phyloP scores from a whole-genome alignment of 2,888 invertebrate species.

The Yponomeuta cagnagella region DNA sequence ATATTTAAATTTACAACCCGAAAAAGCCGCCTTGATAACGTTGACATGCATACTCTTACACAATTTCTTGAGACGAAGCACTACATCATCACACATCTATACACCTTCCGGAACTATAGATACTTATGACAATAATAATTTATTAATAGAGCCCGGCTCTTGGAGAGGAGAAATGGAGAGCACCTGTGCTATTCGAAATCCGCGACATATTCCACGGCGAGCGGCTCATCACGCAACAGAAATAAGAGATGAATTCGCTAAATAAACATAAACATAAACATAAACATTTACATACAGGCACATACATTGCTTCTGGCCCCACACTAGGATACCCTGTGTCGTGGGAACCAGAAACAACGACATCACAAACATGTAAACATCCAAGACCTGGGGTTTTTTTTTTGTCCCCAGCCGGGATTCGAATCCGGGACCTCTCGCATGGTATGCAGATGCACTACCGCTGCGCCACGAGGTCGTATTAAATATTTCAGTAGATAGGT shows the following conservation, averaged over 20 bases:
- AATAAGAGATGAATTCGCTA: constrained; percentile 17
- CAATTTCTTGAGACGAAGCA: constrained; percentile 25
- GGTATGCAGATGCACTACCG: too few relatives aligned
- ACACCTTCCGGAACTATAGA: constrained; percentile 23
- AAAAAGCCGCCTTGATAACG: constrained; percentile 19
- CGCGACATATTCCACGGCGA: constrained; percentile 2
- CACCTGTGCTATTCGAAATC: constrained; percentile 15
- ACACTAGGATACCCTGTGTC: too few relatives aligned
- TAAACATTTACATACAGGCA: too few relatives aligned
- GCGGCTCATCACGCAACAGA: constrained; percentile 11
- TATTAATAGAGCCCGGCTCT: constrained; percentile 22
- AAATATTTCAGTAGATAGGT: constrained; percentile 16
- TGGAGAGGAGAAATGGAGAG: constrained; percentile 19
- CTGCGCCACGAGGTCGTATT: too few relatives aligned
- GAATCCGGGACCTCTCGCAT: too few relatives aligned
- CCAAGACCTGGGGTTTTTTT: too few relatives aligned
- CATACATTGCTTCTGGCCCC: too few relatives aligned
- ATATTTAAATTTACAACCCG: constrained; percentile 20
- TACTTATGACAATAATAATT: constrained; percentile 21
- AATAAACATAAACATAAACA: too few relatives aligned
- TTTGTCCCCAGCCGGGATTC: too few relatives aligned
- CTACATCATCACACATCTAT: constrained; percentile 17
- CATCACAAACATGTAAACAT: too few relatives aligned
- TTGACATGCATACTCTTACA: constrained; percentile 25
- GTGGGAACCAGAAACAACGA: too few relatives aligned